Conservation (phyloP, 2,888 invertebrate genomes). For the Rugalucina vietnamica region DNA sequence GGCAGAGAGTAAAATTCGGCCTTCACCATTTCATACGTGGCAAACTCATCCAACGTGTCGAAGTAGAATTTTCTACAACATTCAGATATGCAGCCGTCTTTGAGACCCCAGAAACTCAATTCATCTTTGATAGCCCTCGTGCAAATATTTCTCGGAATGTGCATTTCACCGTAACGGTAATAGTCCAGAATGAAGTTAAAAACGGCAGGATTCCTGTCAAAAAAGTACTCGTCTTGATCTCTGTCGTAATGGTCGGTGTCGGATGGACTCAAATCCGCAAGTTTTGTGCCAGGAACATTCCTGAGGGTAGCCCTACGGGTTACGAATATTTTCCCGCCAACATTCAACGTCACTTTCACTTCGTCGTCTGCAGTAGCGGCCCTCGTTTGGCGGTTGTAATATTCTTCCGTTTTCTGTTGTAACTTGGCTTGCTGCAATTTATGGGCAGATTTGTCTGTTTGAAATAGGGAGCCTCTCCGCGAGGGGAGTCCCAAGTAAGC, state of each 20-base stretch:
- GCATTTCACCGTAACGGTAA: conserved; percentile 69
- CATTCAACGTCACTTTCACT: conserved; percentile 48
- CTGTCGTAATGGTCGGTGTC: conserved; percentile 43
- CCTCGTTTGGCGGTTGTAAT: conserved; percentile 43
- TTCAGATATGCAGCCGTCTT: conserved; percentile 56
- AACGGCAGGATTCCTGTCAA: conserved; percentile 72
- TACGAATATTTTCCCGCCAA: conserved; percentile 61
- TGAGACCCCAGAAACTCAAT: conserved; percentile 69
- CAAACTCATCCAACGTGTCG: conserved; percentile 61
- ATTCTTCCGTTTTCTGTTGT: conserved; percentile 52
- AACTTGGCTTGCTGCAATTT: conserved; percentile 38
- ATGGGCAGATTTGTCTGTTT: conserved; percentile 38
- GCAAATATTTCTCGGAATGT: conserved; percentile 68
- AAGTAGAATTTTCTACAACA: conserved; percentile 70
- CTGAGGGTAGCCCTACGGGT: conserved; percentile 58
- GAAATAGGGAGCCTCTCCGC: conserved; percentile 49
- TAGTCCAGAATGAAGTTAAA: conserved; percentile 69
- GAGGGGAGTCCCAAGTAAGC: conserved; percentile 47
- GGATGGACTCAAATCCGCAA: conserved; percentile 40
- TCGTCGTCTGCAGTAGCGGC: conserved; percentile 35
- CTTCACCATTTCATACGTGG: conserved; percentile 58
- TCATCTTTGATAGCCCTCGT: conserved; percentile 61
- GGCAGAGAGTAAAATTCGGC: conserved; percentile 57
- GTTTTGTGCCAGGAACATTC: conserved; percentile 58
- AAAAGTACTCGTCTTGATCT: conserved; percentile 63